phyloP scores from a whole-genome alignment of 2,888 invertebrate species.

The Caenorhabditis sp. region DNA sequence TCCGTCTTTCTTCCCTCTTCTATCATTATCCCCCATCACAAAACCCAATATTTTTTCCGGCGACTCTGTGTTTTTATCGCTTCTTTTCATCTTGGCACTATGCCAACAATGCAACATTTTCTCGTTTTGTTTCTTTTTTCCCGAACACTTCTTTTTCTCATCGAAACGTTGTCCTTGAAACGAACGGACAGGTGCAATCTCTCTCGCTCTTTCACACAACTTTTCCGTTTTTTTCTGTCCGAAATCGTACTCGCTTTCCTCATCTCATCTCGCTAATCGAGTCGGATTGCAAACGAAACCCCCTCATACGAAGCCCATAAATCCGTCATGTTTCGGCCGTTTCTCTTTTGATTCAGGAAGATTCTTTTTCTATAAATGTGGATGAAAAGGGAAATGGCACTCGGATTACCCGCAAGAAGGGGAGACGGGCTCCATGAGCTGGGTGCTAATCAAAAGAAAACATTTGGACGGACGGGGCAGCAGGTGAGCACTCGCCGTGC shows the following conservation, averaged over 20 bases:
- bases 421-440: neutral
- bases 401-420: slow-evolving; percentile 24
- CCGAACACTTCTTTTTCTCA: neutral
- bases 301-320: slow-evolving; percentile 33
- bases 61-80: slow-evolving; percentile 37
- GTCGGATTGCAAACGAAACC: slow-evolving; percentile 17
- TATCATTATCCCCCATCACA: slow-evolving; percentile 41
- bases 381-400: slow-evolving; percentile 12
- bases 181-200: neutral
- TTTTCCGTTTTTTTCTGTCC: neutral
- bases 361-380: slow-evolving; percentile 9
- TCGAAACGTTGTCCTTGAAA: slow-evolving; percentile 2
- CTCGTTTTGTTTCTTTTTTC: slow-evolving; percentile 9
- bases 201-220: neutral
- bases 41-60: slow-evolving; percentile 17
- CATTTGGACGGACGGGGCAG: slow-evolving; percentile 37
- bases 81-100: slow-evolving; percentile 30
- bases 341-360: neutral
- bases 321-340: slow-evolving; percentile 50
- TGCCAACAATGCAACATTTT: slow-evolving; percentile 24
- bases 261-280: slow-evolving; percentile 29
- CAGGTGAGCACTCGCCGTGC: slow-evolving; percentile 32
- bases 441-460: slow-evolving; percentile 46
- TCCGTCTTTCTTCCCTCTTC: neutral
- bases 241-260: neutral